These are phyloP conservation scores for Palythoa caribaeorum DNA, from an alignment of 92 coral and sea anemone species.

Conservation along the genomic window DNA sequence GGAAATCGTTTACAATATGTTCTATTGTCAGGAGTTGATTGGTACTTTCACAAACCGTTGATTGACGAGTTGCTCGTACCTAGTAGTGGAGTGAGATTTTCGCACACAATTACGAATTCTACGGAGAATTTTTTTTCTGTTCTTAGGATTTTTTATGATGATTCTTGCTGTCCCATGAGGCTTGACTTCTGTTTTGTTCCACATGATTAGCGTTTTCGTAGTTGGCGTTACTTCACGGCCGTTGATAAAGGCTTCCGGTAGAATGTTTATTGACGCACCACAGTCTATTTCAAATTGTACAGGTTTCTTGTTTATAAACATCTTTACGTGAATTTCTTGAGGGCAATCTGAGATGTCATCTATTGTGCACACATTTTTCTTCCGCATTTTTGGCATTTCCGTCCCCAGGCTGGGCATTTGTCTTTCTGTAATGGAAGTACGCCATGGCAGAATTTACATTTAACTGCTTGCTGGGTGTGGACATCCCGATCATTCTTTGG, in stretches of 20 bases:
- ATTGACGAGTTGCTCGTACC: slow-evolving; percentile 28
- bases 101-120: slow-evolving; percentile 1
- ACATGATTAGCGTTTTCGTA: slow-evolving; percentile 42
- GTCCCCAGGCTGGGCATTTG: slow-evolving; percentile 51
- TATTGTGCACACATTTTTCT: not conserved
- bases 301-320: slow-evolving; percentile 27
- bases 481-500: not conserved
- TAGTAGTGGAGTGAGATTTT: slow-evolving; percentile 28
- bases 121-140: slow-evolving; percentile 40
- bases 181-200: slow-evolving; percentile 60
- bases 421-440: slow-evolving; percentile 42
- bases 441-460: slow-evolving; percentile 36
- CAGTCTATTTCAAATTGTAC: slow-evolving; percentile 62
- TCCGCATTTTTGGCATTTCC: slow-evolving; percentile 34
- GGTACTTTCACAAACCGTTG: not conserved
- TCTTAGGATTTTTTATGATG: slow-evolving; percentile 46
- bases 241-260: slow-evolving; percentile 32
- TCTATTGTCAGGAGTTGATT: not conserved
- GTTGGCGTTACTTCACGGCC: slow-evolving; percentile 52
- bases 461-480: not conserved
- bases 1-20: no score
- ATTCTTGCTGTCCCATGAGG: slow-evolving; percentile 47
- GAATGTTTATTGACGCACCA: slow-evolving; percentile 57
- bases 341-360: slow-evolving; percentile 9
- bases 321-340: not conserved